phyloP scores from a whole-genome alignment of 2,797 vertebrate species.

The Melopsittacus undulatus region DNA sequence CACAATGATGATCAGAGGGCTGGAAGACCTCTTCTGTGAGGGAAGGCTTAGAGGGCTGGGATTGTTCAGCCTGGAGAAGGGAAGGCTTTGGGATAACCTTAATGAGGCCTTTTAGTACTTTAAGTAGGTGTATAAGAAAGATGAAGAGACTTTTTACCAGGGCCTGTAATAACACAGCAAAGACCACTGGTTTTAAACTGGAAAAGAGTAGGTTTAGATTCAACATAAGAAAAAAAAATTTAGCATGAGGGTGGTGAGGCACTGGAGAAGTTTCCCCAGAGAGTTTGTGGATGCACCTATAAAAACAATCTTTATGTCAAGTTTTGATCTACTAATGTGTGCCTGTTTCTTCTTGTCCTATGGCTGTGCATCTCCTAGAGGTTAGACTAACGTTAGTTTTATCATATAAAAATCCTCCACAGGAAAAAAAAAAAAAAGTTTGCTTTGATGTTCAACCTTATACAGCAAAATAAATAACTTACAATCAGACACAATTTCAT shows the following conservation, averaged over 20 bases:
- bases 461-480: neutral
- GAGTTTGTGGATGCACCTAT: neutral
- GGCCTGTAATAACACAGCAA: neutral
- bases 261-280: neutral
- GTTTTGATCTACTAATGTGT: neutral
- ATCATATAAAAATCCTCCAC: neutral
- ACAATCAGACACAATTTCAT: neutral
- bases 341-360: neutral
- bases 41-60: neutral
- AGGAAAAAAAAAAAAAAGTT: neutral
- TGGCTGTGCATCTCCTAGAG: neutral
- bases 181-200: neutral
- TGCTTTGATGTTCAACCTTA: neutral
- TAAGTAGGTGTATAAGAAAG: neutral
- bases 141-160: neutral
- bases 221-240: neutral
- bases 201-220: neutral
- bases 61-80: neutral
- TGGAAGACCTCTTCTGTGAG: neutral
- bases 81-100: accelerated
- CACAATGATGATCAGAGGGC: neutral
- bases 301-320: neutral
- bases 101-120: neutral
- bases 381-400: neutral
- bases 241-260: accelerated